These are phyloP conservation scores for Mimas tiliae DNA, from an alignment of 2,888 invertebrate genomes.

Conservation along the genomic window DNA sequence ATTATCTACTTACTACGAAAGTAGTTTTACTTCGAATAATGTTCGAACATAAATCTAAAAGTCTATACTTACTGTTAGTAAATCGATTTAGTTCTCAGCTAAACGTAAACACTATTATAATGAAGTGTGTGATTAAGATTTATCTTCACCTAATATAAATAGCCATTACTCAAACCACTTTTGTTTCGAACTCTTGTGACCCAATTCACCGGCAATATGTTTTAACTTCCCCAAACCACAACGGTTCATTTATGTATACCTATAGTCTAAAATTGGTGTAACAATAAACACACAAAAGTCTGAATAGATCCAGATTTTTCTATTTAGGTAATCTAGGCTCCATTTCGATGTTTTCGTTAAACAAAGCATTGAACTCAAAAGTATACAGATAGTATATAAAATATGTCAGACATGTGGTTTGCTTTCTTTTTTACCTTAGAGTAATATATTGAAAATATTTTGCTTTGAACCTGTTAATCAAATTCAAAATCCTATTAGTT, in stretches of 20 bases:
- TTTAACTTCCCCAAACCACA: slow-evolving; percentile 13
- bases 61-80: neutral
- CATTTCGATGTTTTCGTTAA: slow-evolving; percentile 4
- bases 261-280: slow-evolving; percentile 17
- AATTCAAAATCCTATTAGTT: too few relatives aligned
- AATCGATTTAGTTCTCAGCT: neutral
- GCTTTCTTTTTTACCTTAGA: neutral
- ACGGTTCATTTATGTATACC: slow-evolving; percentile 18
- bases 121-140: slow-evolving; percentile 32
- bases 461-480: neutral
- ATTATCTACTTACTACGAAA: too few relatives aligned
- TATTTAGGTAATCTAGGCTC: slow-evolving; percentile 12
- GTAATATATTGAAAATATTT: neutral
- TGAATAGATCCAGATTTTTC: slow-evolving; percentile 17
- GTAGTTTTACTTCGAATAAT: too few relatives aligned
- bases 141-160: slow-evolving; percentile 30
- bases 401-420: neutral
- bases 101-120: slow-evolving; percentile 29
- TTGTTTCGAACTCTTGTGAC: slow-evolving; percentile 22
- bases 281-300: slow-evolving; percentile 18
- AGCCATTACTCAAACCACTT: slow-evolving; percentile 28
- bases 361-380: slow-evolving; percentile 21
- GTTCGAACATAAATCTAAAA: too few relatives aligned
- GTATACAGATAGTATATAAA: slow-evolving; percentile 4
- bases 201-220: slow-evolving; percentile 12